Base-by-base conservation (phyloP, 2,888 invertebrate species). In the Lutraria lutraria region DNA sequence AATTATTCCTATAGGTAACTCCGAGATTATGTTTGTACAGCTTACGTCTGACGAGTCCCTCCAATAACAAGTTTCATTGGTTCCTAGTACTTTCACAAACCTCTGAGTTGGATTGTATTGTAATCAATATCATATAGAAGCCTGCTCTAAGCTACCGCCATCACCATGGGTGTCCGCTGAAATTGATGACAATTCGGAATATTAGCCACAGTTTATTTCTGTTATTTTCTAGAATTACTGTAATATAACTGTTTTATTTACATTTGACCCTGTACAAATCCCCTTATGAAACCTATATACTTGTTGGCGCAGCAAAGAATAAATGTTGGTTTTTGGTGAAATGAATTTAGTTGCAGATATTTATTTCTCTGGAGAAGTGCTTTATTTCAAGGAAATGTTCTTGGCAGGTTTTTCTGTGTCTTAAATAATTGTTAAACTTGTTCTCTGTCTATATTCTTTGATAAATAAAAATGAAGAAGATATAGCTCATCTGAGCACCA, bases 141-240 rank as follows among this genome's bases (percentile, higher is more conserved):
- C 76, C 13, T 76, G 76, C 76, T 31, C 76, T 76, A 76, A 16
- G 19, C 34, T 31, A 76, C 10, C 19, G 31, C 34, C 19, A 76
- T 76, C 76, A 76, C 76, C 76, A 31, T 76, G 76, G 76, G 76
- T 76, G 76, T 76, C 76, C 76, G 16, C 19, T 76, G 34, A 34
- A 76, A 76, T 76, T 76, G 76, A 76, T 76, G 76, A 76, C 76
- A 76, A 76, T 76, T 76, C 34, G 0, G 76, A 76, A 34, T 34
- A 76, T 76, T 76, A 76, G 76, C 76, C 15, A 31, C 34, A 34
- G 34, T 76, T 76, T 76, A 15, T 19, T 76, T 76, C 76, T 76
- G 76, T 31, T 31, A 76, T 76, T 16, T 34, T 31, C 34, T 43
- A 34, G 76, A 15, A 76, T 16, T 13, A 34, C 76, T 76, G n/a